Base-by-base conservation (phyloP, 2,797 vertebrate species). In the Balearica regulorum region DNA sequence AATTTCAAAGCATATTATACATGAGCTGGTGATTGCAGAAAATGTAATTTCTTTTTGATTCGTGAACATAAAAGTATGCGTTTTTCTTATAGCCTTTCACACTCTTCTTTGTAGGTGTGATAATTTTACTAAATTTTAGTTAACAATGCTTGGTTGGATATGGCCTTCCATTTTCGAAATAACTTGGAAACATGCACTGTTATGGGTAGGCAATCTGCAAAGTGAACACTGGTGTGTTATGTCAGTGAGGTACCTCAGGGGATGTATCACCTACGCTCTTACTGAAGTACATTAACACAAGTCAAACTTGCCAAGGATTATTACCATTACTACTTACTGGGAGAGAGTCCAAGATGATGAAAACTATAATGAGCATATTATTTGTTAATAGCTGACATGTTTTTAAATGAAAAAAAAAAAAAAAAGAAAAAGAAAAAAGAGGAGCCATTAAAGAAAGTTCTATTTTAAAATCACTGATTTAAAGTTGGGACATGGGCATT, bases 11-110 rank as follows among this genome's bases (percentile, higher is more conserved):
- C 71, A 83, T 84, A 91, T 91, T 96, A 78, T 91, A 65, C 65
- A 76, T 83, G 81, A 93, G 79, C 57, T 90, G 54, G 53, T 95
- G 89, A 92, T 54, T 87, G 51, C 43, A 91, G 54, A 77, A 89
- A 95, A 89, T 68, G 84, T 70, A 92, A 94, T 94, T 92, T 83
- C 72, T 85, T 91, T 95, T 93, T 92, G 58, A 93, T 95, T 87
- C 15, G 3, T 86, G 75, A 91, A 46, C 76, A 60, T 87, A 91
- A 91, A 93, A 90, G 37, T 89, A 75, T 51, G 53, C 19, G 8
- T 90, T 91, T 96, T 87, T 90, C 58, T 90, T 85, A 72, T 18
- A 89, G 68, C 44, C 29, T 84, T 95, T 90, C 73, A 58, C 29
- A 29, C 28, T 5, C 16, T 70, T 85, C 62, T 86, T 94, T 90